Percentiles rank a stretch among this genome's conserved stretches.
These are phyloP conservation scores for Petrosia ficiformis DNA, from an alignment of 37 sponge, comb jelly and placozoan genomes.

Conservation along the genomic window DNA sequence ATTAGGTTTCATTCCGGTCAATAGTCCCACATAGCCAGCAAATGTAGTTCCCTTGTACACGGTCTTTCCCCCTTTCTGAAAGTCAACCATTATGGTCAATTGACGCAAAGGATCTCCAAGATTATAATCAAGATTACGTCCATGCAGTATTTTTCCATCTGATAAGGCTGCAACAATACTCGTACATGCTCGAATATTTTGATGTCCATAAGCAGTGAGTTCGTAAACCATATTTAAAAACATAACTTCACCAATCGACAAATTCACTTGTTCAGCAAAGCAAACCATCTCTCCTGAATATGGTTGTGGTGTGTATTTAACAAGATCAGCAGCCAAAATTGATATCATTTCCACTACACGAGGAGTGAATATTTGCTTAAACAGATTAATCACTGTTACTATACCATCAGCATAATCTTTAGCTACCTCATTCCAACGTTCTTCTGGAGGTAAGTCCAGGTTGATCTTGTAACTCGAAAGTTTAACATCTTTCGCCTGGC, in stretches of 20 bases:
- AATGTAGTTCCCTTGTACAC: slow-evolving; percentile 48
- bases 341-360: slow-evolving; percentile 32
- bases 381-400: slow-evolving; percentile 17
- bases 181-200: slow-evolving; percentile 60
- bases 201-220: slow-evolving; percentile 38
- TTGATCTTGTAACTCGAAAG: slow-evolving; percentile 43
- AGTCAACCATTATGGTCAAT: slow-evolving; percentile 77
- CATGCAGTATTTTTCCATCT: slow-evolving; percentile 83
- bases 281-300: slow-evolving; percentile 69
- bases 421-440: slow-evolving; percentile 58
- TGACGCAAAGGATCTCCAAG: slow-evolving; percentile 54
- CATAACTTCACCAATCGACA: slow-evolving; percentile 50
- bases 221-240: slow-evolving; percentile 73
- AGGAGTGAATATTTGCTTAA: slow-evolving; percentile 33
- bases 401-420: slow-evolving; percentile 15
- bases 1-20: neutral
- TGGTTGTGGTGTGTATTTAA: slow-evolving; percentile 59
- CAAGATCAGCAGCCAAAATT: slow-evolving; percentile 31
- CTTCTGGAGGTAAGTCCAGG: slow-evolving; percentile 55
- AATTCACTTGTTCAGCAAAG: slow-evolving; percentile 24
- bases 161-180: slow-evolving; percentile 82
- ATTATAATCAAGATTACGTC: slow-evolving; percentile 86
- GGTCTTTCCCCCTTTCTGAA: slow-evolving; percentile 64
- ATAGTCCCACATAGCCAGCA: neutral
- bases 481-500: neutral